Evolutionary conservation across 2,888 invertebrate species (phyloP).

Genomic region (Myathropa florea): DNA sequence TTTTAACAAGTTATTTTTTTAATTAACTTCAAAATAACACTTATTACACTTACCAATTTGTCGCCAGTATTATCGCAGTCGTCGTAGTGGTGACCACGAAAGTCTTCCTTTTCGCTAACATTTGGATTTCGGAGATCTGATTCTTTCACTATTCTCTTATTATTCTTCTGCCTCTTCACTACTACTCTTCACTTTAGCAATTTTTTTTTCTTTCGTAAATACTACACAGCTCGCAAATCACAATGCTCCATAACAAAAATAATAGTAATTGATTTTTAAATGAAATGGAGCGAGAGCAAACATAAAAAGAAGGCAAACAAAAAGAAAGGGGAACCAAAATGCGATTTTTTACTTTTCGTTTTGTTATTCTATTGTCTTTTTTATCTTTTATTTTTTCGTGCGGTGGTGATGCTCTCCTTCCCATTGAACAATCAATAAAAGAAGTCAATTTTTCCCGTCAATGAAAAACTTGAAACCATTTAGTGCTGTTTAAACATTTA

Average conservation of each 20-base stretch:
- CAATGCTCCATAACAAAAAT: slow-evolving; percentile 40
- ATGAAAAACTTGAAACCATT: slow-evolving; percentile 42
- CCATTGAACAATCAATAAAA: slow-evolving; percentile 71
- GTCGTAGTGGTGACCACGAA: slow-evolving; percentile 4
- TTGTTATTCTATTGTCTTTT: slow-evolving; percentile 60
- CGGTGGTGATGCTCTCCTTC: slow-evolving; percentile 64
- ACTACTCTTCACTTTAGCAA: not conserved
- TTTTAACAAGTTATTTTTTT: not conserved
- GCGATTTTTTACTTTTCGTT: slow-evolving; percentile 55
- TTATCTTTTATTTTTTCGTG: slow-evolving; percentile 41
- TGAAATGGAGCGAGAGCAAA: slow-evolving; percentile 50
- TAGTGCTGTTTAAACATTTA: slow-evolving; percentile 8
- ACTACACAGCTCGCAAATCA: slow-evolving; percentile 18
- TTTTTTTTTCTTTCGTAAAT: slow-evolving; percentile 18
- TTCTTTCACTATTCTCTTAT: slow-evolving; percentile 15
- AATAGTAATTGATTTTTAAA: slow-evolving; percentile 49
- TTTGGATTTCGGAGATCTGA: slow-evolving; percentile 16
- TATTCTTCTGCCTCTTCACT: not conserved
- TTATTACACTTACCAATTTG: slow-evolving; percentile 51
- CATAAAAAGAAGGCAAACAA: slow-evolving; percentile 34
- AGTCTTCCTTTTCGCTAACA: slow-evolving; percentile 31
- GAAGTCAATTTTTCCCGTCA: slow-evolving; percentile 64
- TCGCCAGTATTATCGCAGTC: slow-evolving; percentile 14
- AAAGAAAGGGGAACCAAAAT: slow-evolving; percentile 52
- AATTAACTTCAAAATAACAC: slow-evolving; percentile 10